Conservation (phyloP, 92 coral and sea anemone genomes). For the Plumapathes pennacea region DNA sequence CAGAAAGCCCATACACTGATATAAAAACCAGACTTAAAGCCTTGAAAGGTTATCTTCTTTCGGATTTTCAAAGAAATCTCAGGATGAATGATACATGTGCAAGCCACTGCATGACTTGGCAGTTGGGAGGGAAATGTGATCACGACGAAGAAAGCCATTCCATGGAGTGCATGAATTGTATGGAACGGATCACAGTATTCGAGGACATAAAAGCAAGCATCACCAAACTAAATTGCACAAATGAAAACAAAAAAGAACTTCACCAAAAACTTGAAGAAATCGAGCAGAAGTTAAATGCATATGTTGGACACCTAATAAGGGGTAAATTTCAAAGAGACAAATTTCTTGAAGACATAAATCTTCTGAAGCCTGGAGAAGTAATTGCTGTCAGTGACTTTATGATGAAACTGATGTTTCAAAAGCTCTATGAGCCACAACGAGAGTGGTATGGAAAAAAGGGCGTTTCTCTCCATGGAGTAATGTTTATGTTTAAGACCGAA, state of each 20-base stretch:
- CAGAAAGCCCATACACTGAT: too few relatives aligned
- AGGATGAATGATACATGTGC: conserved; percentile 28
- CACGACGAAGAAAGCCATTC: conserved; percentile 11
- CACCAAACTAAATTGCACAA: neutral
- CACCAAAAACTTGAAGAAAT: neutral
- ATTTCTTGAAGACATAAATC: conserved; percentile 32
- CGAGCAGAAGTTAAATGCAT: conserved; percentile 18
- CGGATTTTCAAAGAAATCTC: conserved; percentile 31
- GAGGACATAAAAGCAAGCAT: conserved; percentile 4
- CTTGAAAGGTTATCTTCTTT: conserved; percentile 27
- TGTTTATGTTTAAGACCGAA: too few relatives aligned
- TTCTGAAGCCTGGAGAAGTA: conserved; percentile 27
- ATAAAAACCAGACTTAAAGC: conserved; percentile 18
- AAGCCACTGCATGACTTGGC: conserved; percentile 56
- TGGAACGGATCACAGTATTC: conserved; percentile 12
- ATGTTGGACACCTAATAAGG: conserved; percentile 56
- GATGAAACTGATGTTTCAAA: conserved; percentile 59
- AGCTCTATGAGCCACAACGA: conserved; percentile 42
- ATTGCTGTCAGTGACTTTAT: conserved; percentile 51
- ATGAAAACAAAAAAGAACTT: conserved; percentile 14
- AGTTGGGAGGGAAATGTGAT: too few relatives aligned
- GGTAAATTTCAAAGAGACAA: conserved; percentile 44
- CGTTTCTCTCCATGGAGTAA: conserved; percentile 53
- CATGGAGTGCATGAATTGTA: conserved; percentile 6
- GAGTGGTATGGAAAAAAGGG: conserved; percentile 48